Base-by-base conservation (phyloP, 1,140 invertebrate genomes). In the Triops cancriformis region DNA sequence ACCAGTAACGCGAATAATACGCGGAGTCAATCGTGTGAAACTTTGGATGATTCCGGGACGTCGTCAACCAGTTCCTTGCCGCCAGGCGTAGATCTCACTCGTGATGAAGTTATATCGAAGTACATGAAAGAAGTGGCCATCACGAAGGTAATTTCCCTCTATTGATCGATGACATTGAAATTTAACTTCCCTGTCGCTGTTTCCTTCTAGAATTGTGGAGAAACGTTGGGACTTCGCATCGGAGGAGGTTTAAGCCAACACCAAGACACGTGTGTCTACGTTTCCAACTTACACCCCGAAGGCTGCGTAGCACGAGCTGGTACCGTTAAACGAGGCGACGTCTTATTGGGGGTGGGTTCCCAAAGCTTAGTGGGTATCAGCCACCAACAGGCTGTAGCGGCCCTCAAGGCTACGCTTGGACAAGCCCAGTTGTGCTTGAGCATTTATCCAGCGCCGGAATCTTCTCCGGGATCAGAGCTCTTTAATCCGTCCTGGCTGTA, bases 401-500 rank as follows among this genome's bases (percentile, higher is more conserved):
- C 84, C 26, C 83, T 88, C 45, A 86, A 87, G 80, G 81, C 83
- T 26, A 84, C 85, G 43, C 82, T 85, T 27, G 83, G 84, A 75
- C 80, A 81, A 72, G 76, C 80, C 5, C 80, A 82, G 11, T 82
- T 87, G 4, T 83, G 83, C 9, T 82, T 88, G 73, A 85, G 85
- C 75, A 81, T 87, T 72, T 81, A 87, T 14, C 85, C 86, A 73
- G 86, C 86, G 14, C 83, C 86, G 26, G 87, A 88, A 80, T 86
- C 85, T 14, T 83, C 80, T 73, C 80, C 82, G 51, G 85, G 85
- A 18, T 82, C 82, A 42, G 81, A 80, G 26, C 86, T 87, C 80
- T 88, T 88, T 80, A 84, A 84, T 10, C 87, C 87, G 14, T 85
- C 85, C 37, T 88, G 87, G 87, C 81, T 87, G 73, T 88, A 85